Evolutionary conservation across 2,797 vertebrate genomes (phyloP), one percentile per base, ranked within the genome.

Genomic region (Manis javanica): DNA sequence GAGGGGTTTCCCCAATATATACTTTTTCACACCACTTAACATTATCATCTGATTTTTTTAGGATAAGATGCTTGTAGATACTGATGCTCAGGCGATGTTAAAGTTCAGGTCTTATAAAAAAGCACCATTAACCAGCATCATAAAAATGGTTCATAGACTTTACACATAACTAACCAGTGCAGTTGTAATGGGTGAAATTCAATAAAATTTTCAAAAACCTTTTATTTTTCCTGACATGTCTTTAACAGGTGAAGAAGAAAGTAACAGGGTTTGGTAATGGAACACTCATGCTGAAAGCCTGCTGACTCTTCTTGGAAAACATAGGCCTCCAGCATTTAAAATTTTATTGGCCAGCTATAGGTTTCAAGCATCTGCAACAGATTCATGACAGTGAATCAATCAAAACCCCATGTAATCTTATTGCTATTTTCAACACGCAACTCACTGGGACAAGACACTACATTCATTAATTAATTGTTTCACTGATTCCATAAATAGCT

Each of bases 281-380:
- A 87, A 71, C 77, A 66, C 0, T 5, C n/a, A n/a, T 90, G 29
- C 51, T 95, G 26, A 64, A 91, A 59, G 8, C 5, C 55, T 53
- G 18, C 2, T 83, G 75, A 88, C 31, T 66, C 34, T 31, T 79
- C 39, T 55, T 39, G 26, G 42, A 90, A 87, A 94, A 68, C 14
- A 49, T 19, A 64, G 24, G 51, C 19, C 42, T 46, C 75, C 13
- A 84, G 31, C 55, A 78, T 37, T 71, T 81, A 92, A 71, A 85
- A 71, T 93, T 85, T 75, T 77, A 81, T 90, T 66, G 24, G 87
- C 31, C 6, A 93, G 4, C 13, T 31, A 19, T 68, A 64, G 89
- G 31, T 91, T 95, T 96, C 57, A 91, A 83, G 55, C 55, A 95
- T 84, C n/a, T 89, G 49, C 7, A 66, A 75, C 61, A 95, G 69